phyloP scores from a whole-genome alignment of 2,113 vertebrate genomes.

The Pelmatolapia mariae region DNA sequence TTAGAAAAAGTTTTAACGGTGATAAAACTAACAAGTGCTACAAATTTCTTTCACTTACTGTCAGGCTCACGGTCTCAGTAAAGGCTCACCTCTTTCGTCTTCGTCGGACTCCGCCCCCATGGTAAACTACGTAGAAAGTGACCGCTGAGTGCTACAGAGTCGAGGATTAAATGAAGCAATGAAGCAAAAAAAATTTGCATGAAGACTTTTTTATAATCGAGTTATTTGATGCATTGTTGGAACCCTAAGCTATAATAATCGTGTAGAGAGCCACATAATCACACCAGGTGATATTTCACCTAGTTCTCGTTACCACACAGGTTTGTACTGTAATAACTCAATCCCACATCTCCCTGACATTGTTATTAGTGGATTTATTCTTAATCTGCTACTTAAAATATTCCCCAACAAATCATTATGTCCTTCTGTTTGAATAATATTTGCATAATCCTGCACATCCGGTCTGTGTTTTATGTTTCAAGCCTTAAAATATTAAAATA shows the following conservation, averaged over 20 bases:
- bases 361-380: background rate
- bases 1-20: background rate
- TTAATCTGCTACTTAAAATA: background rate
- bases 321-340: background rate
- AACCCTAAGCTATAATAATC: background rate
- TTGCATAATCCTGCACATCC: background rate
- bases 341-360: background rate
- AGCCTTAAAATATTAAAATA: background rate
- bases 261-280: background rate
- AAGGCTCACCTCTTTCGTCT: background rate
- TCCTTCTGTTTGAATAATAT: background rate
- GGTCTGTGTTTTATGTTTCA: background rate
- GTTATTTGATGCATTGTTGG: background rate
- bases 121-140: background rate
- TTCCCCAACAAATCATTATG: background rate
- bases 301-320: background rate
- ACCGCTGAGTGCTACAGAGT: background rate
- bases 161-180: background rate
- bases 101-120: fast-evolving
- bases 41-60: background rate
- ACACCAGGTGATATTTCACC: background rate
- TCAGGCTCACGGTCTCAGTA: background rate
- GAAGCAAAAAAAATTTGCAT: background rate
- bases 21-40: background rate
- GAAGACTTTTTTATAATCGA: fast-evolving